phyloP scores from a whole-genome alignment of 2,797 vertebrate genomes.

The Echeneis naucrates region DNA sequence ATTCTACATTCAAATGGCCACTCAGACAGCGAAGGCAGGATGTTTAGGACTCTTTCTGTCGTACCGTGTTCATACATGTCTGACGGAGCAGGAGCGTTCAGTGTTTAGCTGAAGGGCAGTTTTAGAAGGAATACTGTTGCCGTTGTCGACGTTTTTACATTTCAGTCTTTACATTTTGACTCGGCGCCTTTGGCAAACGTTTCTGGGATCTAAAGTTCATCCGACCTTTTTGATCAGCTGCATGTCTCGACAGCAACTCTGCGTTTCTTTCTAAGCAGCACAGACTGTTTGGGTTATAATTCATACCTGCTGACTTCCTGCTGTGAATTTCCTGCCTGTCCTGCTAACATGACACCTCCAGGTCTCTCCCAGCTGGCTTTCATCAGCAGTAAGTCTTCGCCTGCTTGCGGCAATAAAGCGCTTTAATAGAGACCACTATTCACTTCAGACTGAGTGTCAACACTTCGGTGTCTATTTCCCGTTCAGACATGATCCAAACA shows the following conservation, averaged over 20 bases:
- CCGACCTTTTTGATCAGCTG: constrained; percentile 3
- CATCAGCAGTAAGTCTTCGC: neutral
- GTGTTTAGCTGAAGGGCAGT: constrained; percentile 39
- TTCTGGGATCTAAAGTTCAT: constrained; percentile 2
- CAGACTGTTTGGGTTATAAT: neutral
- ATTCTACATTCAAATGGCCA: too few species aligned
- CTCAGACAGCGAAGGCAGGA: too few species aligned
- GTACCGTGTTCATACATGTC: constrained; percentile 9
- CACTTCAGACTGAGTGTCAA: constrained; percentile 40
- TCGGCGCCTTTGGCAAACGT: neutral
- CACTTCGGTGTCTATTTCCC: constrained; percentile 19
- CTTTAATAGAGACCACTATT: constrained; percentile 45
- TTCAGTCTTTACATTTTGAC: constrained; percentile 9
- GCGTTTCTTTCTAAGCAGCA: neutral
- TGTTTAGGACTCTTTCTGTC: neutral
- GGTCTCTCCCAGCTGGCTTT: neutral
- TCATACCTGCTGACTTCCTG: neutral
- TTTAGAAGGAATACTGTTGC: too few species aligned
- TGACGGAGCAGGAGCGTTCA: constrained; percentile 9
- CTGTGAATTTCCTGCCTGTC: neutral
- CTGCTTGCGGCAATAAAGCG: constrained; percentile 17
- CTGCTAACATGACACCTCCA: neutral
- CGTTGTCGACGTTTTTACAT: constrained; percentile 12
- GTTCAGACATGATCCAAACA: constrained; percentile 1
- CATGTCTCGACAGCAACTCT: neutral